Evolutionary conservation across 1,140 invertebrate genomes (phyloP).

Genomic region (Triops cancriformis): DNA sequence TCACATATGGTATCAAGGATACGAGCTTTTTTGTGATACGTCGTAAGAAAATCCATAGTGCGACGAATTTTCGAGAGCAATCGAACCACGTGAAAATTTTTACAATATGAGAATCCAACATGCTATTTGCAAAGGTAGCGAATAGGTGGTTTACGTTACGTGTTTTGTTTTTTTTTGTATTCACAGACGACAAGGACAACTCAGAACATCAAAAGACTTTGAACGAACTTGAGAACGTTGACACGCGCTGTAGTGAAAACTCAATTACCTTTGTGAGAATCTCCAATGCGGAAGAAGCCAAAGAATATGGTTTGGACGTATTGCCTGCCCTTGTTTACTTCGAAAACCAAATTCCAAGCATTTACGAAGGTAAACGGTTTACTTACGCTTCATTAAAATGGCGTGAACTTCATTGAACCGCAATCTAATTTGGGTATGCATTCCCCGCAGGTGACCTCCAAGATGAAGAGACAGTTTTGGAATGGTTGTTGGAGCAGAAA

Average conservation of each 20-base stretch:
- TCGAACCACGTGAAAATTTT: no score
- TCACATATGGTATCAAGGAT: no score
- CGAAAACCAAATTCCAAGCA: slow-evolving; percentile 80
- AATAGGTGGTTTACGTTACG: not conserved
- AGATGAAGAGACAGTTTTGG: slow-evolving; percentile 82
- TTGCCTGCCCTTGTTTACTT: slow-evolving; percentile 81
- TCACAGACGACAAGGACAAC: slow-evolving; percentile 76
- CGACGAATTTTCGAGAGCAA: no score
- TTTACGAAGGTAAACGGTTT: slow-evolving; percentile 60
- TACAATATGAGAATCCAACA: not conserved
- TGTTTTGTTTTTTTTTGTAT: slow-evolving; percentile 8
- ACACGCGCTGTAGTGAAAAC: slow-evolving; percentile 82
- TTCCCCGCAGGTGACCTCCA: slow-evolving; percentile 59
- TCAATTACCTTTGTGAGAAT: slow-evolving; percentile 82
- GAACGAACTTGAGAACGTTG: slow-evolving; percentile 84
- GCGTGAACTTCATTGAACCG: not conserved
- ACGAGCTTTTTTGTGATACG: no score
- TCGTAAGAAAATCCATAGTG: no score
- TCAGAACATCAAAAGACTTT: slow-evolving; percentile 78
- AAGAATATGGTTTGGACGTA: slow-evolving; percentile 83
- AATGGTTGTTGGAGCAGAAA: slow-evolving; percentile 84
- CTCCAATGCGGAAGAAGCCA: slow-evolving; percentile 76
- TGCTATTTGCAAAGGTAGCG: slow-evolving; percentile 9
- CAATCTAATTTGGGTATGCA: not conserved
- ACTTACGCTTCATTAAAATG: not conserved